Conservation (phyloP, 2,888 invertebrate genomes). For the Drosophila macrospina region DNA sequence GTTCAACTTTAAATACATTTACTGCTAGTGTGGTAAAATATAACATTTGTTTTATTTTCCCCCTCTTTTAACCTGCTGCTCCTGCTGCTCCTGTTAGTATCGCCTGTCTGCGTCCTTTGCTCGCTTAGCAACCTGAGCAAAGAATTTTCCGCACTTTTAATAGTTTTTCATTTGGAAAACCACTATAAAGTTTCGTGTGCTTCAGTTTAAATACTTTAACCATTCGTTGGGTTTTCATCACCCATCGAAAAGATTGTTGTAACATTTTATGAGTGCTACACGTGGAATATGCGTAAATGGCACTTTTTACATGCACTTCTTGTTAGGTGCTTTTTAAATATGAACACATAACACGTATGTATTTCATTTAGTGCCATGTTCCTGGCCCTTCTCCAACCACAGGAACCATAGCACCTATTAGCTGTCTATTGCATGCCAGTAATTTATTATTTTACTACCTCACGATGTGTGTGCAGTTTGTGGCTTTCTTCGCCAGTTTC, state of each 20-base stretch:
- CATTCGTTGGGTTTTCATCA: constrained; percentile 12
- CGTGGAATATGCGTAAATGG: constrained; percentile 20
- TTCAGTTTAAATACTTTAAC: constrained; percentile 65
- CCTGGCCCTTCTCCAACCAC: constrained; percentile 2
- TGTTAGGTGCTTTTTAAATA: constrained; percentile 6
- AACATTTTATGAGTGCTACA: constrained; percentile 34
- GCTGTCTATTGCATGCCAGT: constrained; percentile 41
- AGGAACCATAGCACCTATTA: no score
- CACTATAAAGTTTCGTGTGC: constrained; percentile 61
- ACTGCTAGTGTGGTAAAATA: constrained; percentile 22
- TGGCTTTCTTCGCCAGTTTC: constrained; percentile 23
- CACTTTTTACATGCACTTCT: constrained; percentile 3
- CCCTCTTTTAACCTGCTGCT: background rate
- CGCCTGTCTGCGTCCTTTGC: background rate
- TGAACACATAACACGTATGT: constrained; percentile 20
- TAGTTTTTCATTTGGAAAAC: constrained; percentile 72
- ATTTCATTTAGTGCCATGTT: constrained; percentile 9
- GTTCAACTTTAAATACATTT: constrained; percentile 38
- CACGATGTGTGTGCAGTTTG: constrained; percentile 41
- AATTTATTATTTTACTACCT: constrained; percentile 45
- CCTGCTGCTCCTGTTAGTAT: no score
- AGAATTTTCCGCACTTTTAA: constrained; percentile 67
- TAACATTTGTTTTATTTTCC: background rate
- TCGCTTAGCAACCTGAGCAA: constrained; percentile 26
- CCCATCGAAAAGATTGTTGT: constrained; percentile 18